phyloP scores from a whole-genome alignment of 2,888 invertebrate species.

The Aporophyla nigra region DNA sequence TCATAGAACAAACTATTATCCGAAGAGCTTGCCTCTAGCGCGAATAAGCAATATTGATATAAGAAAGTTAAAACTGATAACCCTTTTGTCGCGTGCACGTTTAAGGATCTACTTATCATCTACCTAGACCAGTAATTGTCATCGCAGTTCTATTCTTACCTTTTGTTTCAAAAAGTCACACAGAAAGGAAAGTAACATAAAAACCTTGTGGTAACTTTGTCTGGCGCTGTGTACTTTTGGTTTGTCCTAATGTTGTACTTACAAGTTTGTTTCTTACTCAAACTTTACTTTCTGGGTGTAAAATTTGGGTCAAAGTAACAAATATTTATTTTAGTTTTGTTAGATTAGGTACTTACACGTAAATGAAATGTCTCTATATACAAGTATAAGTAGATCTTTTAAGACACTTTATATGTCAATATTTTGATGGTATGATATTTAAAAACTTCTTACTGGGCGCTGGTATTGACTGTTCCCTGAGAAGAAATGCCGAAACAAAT shows the following conservation, averaged over 20 bases:
- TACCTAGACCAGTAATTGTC: neutral
- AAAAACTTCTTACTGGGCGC: no score
- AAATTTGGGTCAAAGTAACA: conserved; percentile 22
- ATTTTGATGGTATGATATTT: no score
- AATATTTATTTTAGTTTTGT: conserved; percentile 38
- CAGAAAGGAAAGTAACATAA: conserved; percentile 16
- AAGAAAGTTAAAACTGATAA: neutral
- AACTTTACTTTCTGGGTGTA: conserved; percentile 41
- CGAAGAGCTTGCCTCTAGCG: neutral
- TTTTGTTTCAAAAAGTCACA: conserved; percentile 6
- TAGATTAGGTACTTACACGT: neutral
- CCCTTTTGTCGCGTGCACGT: neutral
- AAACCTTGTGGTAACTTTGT: conserved; percentile 10
- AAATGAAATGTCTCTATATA: neutral
- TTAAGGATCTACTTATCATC: neutral
- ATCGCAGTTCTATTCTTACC: conserved; percentile 3
- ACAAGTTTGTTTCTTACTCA: conserved; percentile 38
- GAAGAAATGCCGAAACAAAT: no score
- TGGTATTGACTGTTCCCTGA: no score
- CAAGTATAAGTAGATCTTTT: no score
- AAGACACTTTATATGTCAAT: no score
- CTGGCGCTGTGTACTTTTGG: conserved; percentile 22
- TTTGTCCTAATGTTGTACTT: conserved; percentile 35
- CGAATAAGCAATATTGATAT: neutral
- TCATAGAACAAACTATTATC: neutral